A percentile compares a stretch with the other conserved stretches of the same genome.
Conservation (phyloP, 2,113 vertebrate species). For the Halcyon malimbica region DNA sequence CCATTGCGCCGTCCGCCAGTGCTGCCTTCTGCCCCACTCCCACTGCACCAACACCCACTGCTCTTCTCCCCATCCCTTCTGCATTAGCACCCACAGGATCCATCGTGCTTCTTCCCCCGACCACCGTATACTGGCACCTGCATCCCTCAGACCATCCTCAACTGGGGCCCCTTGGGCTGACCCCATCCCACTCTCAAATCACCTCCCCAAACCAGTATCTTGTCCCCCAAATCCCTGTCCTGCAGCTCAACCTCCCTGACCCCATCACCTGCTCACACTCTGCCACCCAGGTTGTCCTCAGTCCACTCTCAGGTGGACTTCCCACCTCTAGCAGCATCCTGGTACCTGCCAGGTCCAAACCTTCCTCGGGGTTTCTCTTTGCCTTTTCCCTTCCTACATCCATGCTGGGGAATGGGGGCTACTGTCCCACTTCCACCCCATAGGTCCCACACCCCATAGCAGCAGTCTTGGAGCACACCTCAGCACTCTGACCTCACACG, state of each 20-base stretch:
- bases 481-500: fast-evolving
- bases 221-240: neutral
- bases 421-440: neutral
- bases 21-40: neutral
- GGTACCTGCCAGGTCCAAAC: no score
- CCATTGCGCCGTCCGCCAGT: neutral
- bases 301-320: neutral
- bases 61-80: neutral
- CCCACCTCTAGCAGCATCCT: neutral
- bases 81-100: no score
- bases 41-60: neutral
- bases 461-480: neutral
- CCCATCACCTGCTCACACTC: neutral
- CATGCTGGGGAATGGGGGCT: neutral
- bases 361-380: neutral
- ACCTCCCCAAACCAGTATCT: neutral
- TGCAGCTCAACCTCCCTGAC: neutral
- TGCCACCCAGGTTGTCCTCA: neutral
- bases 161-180: neutral
- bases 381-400: neutral
- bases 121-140: fast-evolving
- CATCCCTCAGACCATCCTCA: neutral
- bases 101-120: neutral
- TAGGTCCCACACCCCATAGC: neutral
- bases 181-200: neutral